Evolutionary conservation across 2,113 vertebrate genomes (phyloP).

Genomic region (Paradoxurus hermaphroditus): DNA sequence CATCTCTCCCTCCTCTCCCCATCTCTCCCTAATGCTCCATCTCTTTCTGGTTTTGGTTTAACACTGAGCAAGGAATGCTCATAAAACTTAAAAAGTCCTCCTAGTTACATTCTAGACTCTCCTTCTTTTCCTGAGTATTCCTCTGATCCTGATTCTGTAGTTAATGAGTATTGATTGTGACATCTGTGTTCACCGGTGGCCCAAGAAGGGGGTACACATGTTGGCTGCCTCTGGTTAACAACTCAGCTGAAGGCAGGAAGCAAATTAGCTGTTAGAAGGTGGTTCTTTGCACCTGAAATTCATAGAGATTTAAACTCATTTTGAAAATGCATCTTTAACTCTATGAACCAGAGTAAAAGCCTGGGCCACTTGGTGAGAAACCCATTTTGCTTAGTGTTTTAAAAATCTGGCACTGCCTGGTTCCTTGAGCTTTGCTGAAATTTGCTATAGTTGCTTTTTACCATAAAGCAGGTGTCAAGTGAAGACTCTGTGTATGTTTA

Average conservation of each 20-base stretch:
- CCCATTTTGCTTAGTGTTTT: slow-evolving; percentile 64
- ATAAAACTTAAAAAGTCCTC: background rate
- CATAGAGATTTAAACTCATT: slow-evolving; percentile 37
- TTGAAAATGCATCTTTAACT: slow-evolving; percentile 40
- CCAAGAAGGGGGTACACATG: background rate
- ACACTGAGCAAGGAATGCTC: background rate
- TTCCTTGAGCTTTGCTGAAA: slow-evolving; percentile 72
- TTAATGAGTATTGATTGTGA: slow-evolving; percentile 26
- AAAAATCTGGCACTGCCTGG: slow-evolving; percentile 59
- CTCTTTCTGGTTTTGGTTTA: background rate
- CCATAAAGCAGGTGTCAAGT: slow-evolving; percentile 79
- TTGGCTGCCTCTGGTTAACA: background rate
- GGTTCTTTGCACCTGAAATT: slow-evolving; percentile 54
- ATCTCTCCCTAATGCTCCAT: background rate
- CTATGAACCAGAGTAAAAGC: slow-evolving; percentile 34
- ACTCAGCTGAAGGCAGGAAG: background rate
- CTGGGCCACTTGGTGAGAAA: slow-evolving; percentile 15
- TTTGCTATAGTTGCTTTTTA: slow-evolving; percentile 28
- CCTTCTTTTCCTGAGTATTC: background rate
- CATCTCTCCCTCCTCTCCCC: accelerated
- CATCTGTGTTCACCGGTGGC: slow-evolving; percentile 10
- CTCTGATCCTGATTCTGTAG: background rate
- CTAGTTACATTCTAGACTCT: background rate
- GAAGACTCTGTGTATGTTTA: slow-evolving; percentile 74
- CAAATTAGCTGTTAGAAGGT: slow-evolving; percentile 20